Conservation (phyloP, 2,113 vertebrate species). For the Empidonax traillii region DNA sequence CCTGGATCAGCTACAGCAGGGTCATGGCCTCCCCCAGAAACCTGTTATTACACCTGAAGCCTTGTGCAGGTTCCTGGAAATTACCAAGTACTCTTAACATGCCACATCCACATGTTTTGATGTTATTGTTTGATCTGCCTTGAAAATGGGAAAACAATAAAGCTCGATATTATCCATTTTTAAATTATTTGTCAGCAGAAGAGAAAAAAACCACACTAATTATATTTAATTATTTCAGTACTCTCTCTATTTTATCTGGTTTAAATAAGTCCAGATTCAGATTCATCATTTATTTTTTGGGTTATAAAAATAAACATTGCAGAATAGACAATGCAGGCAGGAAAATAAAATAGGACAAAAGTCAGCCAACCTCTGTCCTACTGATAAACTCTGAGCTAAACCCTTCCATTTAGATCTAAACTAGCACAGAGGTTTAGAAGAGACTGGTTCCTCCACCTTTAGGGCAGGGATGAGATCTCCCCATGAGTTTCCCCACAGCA, state of each 20-base stretch:
- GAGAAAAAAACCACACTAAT: background rate
- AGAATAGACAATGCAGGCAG: background rate
- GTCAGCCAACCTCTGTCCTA: background rate
- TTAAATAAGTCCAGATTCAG: background rate
- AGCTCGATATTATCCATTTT: background rate
- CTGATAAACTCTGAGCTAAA: background rate
- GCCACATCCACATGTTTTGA: background rate
- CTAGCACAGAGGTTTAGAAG: background rate
- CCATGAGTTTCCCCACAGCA: background rate
- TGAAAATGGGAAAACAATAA: background rate
- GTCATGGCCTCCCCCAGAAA: background rate
- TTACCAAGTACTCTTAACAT: accelerated
- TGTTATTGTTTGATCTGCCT: background rate
- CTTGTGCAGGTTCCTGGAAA: background rate
- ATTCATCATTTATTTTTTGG: background rate
- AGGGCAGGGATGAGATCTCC: background rate
- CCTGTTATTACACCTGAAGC: background rate
- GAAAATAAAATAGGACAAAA: background rate
- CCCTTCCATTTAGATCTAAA: background rate
- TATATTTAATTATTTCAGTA: background rate
- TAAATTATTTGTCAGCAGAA: background rate
- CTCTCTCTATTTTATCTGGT: background rate
- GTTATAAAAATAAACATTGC: background rate
- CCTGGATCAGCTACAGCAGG: background rate
- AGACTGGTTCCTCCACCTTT: background rate